Base-by-base conservation (phyloP, 2,888 invertebrate species). In the Terebella lapidaria region DNA sequence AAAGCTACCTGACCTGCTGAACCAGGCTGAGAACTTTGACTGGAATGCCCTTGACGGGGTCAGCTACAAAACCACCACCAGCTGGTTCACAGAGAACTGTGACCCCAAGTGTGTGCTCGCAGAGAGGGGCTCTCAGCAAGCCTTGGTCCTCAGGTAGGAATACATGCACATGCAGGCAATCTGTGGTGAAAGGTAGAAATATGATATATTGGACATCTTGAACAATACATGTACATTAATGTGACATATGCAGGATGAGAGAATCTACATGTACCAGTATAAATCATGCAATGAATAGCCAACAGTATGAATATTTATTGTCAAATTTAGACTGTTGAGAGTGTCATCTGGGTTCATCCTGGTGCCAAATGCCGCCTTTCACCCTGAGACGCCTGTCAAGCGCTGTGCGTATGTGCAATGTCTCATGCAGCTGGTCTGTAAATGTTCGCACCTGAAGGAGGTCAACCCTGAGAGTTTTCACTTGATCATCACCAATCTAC, bases 21-120 rank as follows among this genome's bases (percentile, higher is more conserved):
- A 35, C n/a, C 42, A 60, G 18, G 72, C 74, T 1, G 72, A 72
- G 64, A 65, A 30, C 10, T 73, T 70, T 58, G 66, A 71, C 62
- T 78, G 77, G 78, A 61, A 66, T 25, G 62, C 65, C 56, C 55
- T 77, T 54, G 70, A 71, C 15, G 68, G 68, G 3, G 66, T 69
- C 29, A 70, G 67, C 30, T 86, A 87, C 70, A 87, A 88, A 72
- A 84, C 86, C 59, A 84, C 88, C 35, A 83, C 88, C 68, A 87
- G 88, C 74, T 89, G 89, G 89, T 87, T 88, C 69, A 85, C 89
- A 5, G 86, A 87, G 83, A 87, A 87, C 63, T 87, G 87, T 70
- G 88, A 90, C 78, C 86, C 89, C 0, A 81, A 84, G 56, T 87
- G 88, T 60, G 84, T 89, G 30, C 81, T 89, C 54, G 67, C 70